A percentile compares a stretch with the other conserved stretches of the same genome.
Conservation (phyloP, 2,797 vertebrate species). For the Echeneis naucrates region DNA sequence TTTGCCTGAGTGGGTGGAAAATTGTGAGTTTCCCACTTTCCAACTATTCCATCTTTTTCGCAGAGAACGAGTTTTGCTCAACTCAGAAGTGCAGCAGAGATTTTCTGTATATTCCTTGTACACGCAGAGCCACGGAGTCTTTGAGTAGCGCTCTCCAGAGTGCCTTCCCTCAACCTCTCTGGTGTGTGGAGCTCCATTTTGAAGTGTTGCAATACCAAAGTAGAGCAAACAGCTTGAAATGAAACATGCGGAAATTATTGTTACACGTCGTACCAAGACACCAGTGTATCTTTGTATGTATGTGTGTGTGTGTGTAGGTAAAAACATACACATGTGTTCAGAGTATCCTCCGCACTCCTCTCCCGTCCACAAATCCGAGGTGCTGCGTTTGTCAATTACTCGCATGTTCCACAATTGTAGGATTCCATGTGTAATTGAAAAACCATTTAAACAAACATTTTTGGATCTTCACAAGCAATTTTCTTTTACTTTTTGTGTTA, state of each 20-base stretch:
- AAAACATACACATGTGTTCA: neutral
- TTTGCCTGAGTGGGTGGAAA: conserved; percentile 65
- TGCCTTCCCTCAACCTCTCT: conserved; percentile 30
- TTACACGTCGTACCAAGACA: conserved; percentile 49
- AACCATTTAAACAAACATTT: conserved; percentile 20
- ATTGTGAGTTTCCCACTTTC: conserved; percentile 53
- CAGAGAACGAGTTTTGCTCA: conserved; percentile 50
- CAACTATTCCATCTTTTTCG: conserved; percentile 51
- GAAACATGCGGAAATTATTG: conserved; percentile 66
- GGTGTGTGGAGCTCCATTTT: conserved; percentile 66
- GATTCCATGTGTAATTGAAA: conserved; percentile 14
- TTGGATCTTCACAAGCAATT: conserved; percentile 12
- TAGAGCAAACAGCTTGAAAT: conserved; percentile 75
- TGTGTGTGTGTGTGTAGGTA: too few relatives aligned
- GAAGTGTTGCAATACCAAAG: conserved; percentile 75
- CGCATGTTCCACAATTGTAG: conserved; percentile 13
- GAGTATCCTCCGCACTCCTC: conserved; percentile 22
- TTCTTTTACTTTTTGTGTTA: conserved; percentile 4
- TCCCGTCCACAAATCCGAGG: conserved; percentile 15
- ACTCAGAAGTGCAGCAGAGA: conserved; percentile 55
- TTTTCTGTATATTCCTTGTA: conserved; percentile 57
- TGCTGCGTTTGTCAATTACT: neutral
- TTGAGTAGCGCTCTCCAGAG: conserved; percentile 70
- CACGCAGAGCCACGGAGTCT: conserved; percentile 64
- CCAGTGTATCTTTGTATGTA: conserved; percentile 29